These are phyloP conservation scores for Anorthoa munda DNA, from an alignment of 2,888 invertebrate genomes.

Conservation along the genomic window DNA sequence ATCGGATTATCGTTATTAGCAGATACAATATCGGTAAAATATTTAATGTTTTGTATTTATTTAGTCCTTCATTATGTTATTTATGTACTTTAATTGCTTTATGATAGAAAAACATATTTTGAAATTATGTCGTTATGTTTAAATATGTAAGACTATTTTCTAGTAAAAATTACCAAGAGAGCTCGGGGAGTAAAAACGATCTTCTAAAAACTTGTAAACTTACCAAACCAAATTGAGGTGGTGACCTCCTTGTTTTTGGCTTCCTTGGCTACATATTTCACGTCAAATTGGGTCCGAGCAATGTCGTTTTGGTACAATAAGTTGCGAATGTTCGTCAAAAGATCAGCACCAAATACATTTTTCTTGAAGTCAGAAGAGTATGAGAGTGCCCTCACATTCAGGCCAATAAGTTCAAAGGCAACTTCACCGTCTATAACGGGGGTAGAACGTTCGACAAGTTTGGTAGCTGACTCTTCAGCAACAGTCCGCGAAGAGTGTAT, in stretches of 20 bases:
- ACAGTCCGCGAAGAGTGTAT: slow-evolving; percentile 89
- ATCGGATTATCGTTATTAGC: background rate
- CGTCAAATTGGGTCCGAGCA: slow-evolving; percentile 86
- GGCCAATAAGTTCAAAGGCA: slow-evolving; percentile 84
- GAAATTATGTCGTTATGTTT: too few relatives aligned
- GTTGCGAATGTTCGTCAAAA: slow-evolving; percentile 72
- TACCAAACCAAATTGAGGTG: slow-evolving; percentile 81
- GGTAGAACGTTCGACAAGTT: slow-evolving; percentile 79
- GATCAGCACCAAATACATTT: slow-evolving; percentile 72
- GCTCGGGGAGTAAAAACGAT: background rate
- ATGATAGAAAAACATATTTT: too few relatives aligned
- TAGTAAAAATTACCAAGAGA: too few relatives aligned
- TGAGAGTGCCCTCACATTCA: slow-evolving; percentile 88
- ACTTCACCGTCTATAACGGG: slow-evolving; percentile 74
- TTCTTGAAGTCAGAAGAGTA: slow-evolving; percentile 85
- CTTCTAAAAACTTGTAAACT: slow-evolving; percentile 48
- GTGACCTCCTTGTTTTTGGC: slow-evolving; percentile 84
- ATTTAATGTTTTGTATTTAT: too few relatives aligned
- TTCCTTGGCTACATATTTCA: slow-evolving; percentile 86
- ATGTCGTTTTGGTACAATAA: slow-evolving; percentile 81
- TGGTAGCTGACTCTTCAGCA: slow-evolving; percentile 83
- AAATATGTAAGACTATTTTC: background rate
- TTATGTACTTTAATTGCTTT: background rate
- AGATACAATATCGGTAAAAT: background rate
- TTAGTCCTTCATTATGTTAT: background rate